Evolutionary conservation across 2,113 vertebrate genomes (phyloP).

Genomic region (Brachyistius frenatus): DNA sequence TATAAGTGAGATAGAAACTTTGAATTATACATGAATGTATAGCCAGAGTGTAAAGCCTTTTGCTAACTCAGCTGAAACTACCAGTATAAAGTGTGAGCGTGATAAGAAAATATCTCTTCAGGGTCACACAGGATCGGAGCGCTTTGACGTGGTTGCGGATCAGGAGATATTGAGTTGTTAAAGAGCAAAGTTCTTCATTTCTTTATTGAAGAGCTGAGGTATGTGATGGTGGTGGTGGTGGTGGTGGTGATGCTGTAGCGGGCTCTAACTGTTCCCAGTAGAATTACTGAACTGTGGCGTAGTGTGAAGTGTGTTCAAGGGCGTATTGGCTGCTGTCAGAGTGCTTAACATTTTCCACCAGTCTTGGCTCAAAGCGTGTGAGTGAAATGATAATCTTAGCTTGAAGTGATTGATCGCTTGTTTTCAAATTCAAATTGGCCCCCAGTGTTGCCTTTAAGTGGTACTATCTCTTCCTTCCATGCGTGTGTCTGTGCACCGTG

Average conservation of each 20-base stretch:
- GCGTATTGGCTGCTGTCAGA: slow-evolving; percentile 58
- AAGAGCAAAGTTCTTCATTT: slow-evolving; percentile 25
- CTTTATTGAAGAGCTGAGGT: slow-evolving; percentile 36
- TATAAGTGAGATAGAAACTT: background rate
- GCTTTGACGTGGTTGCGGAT: background rate
- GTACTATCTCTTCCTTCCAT: slow-evolving; percentile 30
- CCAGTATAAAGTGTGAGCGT: background rate
- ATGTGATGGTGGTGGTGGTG: slow-evolving; percentile 26
- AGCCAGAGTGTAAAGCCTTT: background rate
- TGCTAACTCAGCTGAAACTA: slow-evolving; percentile 27
- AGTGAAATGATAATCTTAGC: slow-evolving; percentile 75
- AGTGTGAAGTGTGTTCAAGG: slow-evolving; percentile 77
- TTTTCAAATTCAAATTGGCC: slow-evolving; percentile 65
- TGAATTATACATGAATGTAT: slow-evolving; percentile 19
- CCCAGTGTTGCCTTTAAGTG: slow-evolving; percentile 39
- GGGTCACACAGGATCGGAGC: slow-evolving; percentile 35
- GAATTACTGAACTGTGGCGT: slow-evolving; percentile 51
- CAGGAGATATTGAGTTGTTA: slow-evolving; percentile 31
- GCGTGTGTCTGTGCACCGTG: background rate
- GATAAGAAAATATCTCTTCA: slow-evolving; percentile 35
- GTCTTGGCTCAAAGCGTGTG: slow-evolving; percentile 48
- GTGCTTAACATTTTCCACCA: slow-evolving; percentile 59
- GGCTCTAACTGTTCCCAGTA: slow-evolving; percentile 50
- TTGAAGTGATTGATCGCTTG: slow-evolving; percentile 65
- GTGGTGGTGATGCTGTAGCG: slow-evolving; percentile 16